Evolutionary conservation across 2,888 invertebrate genomes (phyloP).

Genomic region (Morpho deidamia): DNA sequence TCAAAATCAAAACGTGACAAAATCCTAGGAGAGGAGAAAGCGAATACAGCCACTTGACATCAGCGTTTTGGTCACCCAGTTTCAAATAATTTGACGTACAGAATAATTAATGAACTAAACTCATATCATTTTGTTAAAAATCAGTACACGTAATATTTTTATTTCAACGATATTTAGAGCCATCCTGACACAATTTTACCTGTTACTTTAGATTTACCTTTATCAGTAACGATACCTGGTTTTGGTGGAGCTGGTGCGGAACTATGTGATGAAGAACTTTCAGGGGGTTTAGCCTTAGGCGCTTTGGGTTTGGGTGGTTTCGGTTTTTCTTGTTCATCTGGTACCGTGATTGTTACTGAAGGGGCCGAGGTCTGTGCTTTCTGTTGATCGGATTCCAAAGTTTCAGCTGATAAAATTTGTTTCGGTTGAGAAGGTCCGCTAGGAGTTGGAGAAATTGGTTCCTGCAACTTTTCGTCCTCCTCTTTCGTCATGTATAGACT

Average conservation of each 20-base stretch:
- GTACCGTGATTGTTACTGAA: constrained; percentile 20
- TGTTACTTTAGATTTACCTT: constrained; percentile 85
- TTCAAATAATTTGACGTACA: too few relatives aligned
- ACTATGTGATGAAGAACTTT: constrained; percentile 33
- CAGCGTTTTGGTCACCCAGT: too few relatives aligned
- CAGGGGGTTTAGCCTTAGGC: constrained; percentile 14
- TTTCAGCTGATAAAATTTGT: constrained; percentile 59
- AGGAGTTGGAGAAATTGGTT: constrained; percentile 58
- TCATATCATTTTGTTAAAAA: too few relatives aligned
- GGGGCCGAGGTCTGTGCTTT: constrained; percentile 28
- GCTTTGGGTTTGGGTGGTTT: constrained; percentile 36
- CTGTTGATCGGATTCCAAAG: constrained; percentile 46
- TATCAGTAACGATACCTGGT: constrained; percentile 58
- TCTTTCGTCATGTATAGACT: constrained; percentile 53
- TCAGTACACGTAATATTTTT: not conserved
- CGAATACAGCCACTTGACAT: too few relatives aligned
- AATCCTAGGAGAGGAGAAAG: too few relatives aligned
- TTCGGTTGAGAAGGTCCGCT: constrained; percentile 40
- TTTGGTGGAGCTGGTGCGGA: constrained; percentile 47
- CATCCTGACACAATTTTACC: constrained; percentile 86
- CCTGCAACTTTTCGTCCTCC: constrained; percentile 52
- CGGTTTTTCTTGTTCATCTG: constrained; percentile 27
- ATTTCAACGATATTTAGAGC: constrained; percentile 66
- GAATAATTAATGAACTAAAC: too few relatives aligned
- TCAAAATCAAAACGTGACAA: too few relatives aligned